Evolutionary conservation across 2,888 invertebrate genomes (phyloP).

Genomic region (Drosophila nigricruria): DNA sequence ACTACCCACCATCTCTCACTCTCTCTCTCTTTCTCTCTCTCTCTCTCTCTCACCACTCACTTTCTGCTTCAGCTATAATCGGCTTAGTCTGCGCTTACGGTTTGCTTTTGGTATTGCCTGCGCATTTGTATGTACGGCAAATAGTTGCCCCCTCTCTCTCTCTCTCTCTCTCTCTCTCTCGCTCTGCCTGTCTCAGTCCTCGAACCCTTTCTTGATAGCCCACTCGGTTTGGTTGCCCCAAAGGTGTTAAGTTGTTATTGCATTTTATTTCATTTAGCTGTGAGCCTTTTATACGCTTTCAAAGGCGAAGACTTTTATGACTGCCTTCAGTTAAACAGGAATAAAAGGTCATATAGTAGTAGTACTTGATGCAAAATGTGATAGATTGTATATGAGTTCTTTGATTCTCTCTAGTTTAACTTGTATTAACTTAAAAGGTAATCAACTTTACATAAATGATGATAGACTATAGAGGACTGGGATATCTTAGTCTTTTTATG

Average conservation of each 20-base stretch:
- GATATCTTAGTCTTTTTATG: too few relatives aligned
- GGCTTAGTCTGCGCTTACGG: constrained; percentile 78
- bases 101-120: constrained; percentile 76
- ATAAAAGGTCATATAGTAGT: constrained; percentile 1
- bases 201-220: constrained; percentile 7
- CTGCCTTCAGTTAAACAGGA: constrained; percentile 29
- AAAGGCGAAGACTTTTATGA: constrained; percentile 50
- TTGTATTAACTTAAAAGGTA: neutral
- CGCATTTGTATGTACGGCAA: constrained; percentile 58
- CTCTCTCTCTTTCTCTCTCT: neutral
- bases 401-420: neutral
- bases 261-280: constrained; percentile 73
- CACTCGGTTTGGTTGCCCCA: constrained; percentile 54
- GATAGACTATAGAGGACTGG: too few relatives aligned
- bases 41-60: constrained; percentile 26
- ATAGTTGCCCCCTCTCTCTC: constrained; percentile 12
- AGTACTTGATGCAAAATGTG: neutral
- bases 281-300: constrained; percentile 52
- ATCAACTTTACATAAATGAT: too few relatives aligned
- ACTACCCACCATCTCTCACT: neutral
- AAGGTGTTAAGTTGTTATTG: constrained; percentile 79
- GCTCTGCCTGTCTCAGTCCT: neutral
- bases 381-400: neutral
- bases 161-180: neutral
- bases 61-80: constrained; percentile 77